Percentiles rank a stretch among this genome's conserved stretches.
Conservation (phyloP, 2,797 vertebrate genomes). For the Heterohyrax brucei region DNA sequence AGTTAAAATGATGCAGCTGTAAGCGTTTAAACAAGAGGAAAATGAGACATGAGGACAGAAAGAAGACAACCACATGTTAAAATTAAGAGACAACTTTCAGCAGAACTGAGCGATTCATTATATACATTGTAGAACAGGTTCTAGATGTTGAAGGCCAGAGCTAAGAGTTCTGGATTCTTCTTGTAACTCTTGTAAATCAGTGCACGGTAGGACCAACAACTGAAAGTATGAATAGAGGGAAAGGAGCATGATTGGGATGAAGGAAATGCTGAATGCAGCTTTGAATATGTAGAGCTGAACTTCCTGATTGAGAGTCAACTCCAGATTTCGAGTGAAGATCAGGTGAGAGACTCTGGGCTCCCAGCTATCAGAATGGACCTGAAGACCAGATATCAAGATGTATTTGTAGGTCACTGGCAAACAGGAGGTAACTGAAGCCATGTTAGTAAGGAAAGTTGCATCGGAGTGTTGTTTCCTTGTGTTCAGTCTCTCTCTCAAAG, state of each 20-base stretch:
- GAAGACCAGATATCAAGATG: background rate
- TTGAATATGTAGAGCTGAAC: background rate
- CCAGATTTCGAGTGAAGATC: background rate
- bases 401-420: background rate
- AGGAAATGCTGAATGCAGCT: background rate
- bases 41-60: background rate
- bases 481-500: background rate
- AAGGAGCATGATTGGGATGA: background rate
- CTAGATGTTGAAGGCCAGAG: background rate
- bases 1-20: background rate
- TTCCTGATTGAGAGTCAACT: background rate
- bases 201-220: background rate
- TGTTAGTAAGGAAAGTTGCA: no score
- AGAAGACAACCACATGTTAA: background rate
- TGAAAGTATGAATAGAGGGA: background rate
- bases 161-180: background rate
- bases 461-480: no score
- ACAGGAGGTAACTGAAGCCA: background rate
- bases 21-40: background rate
- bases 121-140: background rate
- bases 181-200: no score
- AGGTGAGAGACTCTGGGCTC: background rate
- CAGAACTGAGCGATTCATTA: background rate
- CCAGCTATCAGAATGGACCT: rapidly evolving
- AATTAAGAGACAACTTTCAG: background rate